These are phyloP conservation scores for Aspidiotus destructor DNA, from an alignment of 2,888 invertebrate species.

Conservation along the genomic window DNA sequence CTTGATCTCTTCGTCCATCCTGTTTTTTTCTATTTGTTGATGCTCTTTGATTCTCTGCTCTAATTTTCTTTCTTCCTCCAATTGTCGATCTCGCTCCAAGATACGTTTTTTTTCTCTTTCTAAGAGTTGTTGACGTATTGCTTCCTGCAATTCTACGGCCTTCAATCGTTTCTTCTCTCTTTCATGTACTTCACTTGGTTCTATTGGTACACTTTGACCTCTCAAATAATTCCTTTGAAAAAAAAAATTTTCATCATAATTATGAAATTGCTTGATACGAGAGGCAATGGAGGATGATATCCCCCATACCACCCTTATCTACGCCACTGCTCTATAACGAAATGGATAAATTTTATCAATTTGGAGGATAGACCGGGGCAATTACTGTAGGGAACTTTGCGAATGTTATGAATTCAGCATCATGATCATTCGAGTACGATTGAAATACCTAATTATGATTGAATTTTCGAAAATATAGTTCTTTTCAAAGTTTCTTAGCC, in stretches of 20 bases:
- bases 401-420: no score
- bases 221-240: slow-evolving; percentile 55
- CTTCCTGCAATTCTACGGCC: slow-evolving; percentile 76
- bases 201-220: slow-evolving; percentile 77
- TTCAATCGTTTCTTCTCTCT: slow-evolving; percentile 70
- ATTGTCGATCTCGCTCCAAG: slow-evolving; percentile 37
- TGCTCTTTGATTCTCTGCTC: slow-evolving; percentile 61
- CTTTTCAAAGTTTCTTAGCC: no score
- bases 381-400: no score
- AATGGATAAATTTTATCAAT: no score
- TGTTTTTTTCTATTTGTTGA: slow-evolving; percentile 69
- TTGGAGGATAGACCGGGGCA: no score
- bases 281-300: neutral
- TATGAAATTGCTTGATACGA: no score
- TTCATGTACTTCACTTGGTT: slow-evolving; percentile 68
- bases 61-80: slow-evolving; percentile 60
- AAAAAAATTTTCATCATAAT: neutral
- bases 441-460: no score
- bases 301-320: neutral
- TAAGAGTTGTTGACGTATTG: slow-evolving; percentile 60
- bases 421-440: no score
- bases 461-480: no score
- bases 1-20: slow-evolving; percentile 55
- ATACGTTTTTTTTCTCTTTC: slow-evolving; percentile 54
- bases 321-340: neutral